Base-by-base conservation (phyloP, 2,888 invertebrate genomes). In the Caenorhabditis angaria region DNA sequence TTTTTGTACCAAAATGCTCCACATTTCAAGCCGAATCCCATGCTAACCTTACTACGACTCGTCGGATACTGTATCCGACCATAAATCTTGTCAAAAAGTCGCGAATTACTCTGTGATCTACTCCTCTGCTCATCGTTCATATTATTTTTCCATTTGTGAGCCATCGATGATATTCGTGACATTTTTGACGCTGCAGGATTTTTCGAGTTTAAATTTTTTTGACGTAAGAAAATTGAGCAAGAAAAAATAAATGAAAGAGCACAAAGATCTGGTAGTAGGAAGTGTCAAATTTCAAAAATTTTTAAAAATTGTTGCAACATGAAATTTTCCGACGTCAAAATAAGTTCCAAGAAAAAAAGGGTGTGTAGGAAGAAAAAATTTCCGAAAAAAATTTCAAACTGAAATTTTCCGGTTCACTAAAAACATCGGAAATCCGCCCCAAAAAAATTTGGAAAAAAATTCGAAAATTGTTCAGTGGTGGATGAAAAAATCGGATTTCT, bases 101-200 rank as follows among this genome's bases (percentile, higher is more conserved):
- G 66, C 14, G 81, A 78, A 59, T 78, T 78, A 59, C 76, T 76
- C 66, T 81, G 77, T 18, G 78, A 79, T 28, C 81, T 77, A 57
- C 72, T 73, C 53, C 71, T 67, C 47, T 75, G 63, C 29, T 77
- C 79, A 59, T 82, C 82, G 32, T 57, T 65, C 56, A 74, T 67
- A 18, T 70, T 75, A 73, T 74, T 72, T 55, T 67, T 67, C 70
- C 76, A 72, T 66, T 82, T 82, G 61, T 79, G 80, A 18, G 86
- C 86, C 86, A 86, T 86, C 27, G 86, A 86, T 35, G 86, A 86
- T 65, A 86, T 86, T 54, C 85, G 80, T 60, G 85, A 85, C 86
- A 86, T 85, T 60, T 60, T 73, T n/a, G 59, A 24, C 24, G 22
- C 20, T 27, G 22, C 24, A 22, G 24, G 25, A 29, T 18, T 54